Conservation (phyloP, 1,140 invertebrate species). For the Megalopta genalis region DNA sequence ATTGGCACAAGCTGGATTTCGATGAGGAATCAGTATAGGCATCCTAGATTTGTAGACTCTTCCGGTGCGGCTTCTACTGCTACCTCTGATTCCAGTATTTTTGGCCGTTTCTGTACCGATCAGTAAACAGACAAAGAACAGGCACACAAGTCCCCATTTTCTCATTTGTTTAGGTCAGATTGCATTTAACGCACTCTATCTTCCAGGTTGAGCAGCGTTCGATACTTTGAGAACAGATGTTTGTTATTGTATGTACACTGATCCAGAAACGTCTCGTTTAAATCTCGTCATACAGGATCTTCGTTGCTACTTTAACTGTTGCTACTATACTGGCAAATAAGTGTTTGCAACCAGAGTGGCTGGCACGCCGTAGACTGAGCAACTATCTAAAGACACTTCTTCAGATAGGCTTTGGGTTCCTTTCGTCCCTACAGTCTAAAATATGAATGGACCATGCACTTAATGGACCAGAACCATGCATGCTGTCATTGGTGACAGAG, state of each 20-base stretch:
- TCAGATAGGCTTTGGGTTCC: slow-evolving; percentile 46
- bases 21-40: slow-evolving; percentile 84
- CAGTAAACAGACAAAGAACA: slow-evolving; percentile 67
- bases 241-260: not conserved
- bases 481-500: slow-evolving; percentile 70
- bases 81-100: slow-evolving; percentile 73
- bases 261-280: not conserved
- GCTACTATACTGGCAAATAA: not conserved
- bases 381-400: not conserved
- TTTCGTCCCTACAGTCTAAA: slow-evolving; percentile 72
- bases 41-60: slow-evolving; percentile 80
- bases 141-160: slow-evolving; percentile 67
- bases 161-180: slow-evolving; percentile 67
- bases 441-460: slow-evolving; percentile 72
- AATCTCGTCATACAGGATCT: not conserved
- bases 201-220: no score
- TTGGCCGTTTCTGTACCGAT: slow-evolving; percentile 71
- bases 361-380: not conserved
- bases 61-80: slow-evolving; percentile 73
- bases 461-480: slow-evolving; percentile 50
- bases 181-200: not conserved
- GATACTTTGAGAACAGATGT: not conserved
- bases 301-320: not conserved
- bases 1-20: slow-evolving; percentile 83
- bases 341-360: not conserved